Base-by-base conservation (phyloP, 2,888 invertebrate genomes). In the Phania funesta region DNA sequence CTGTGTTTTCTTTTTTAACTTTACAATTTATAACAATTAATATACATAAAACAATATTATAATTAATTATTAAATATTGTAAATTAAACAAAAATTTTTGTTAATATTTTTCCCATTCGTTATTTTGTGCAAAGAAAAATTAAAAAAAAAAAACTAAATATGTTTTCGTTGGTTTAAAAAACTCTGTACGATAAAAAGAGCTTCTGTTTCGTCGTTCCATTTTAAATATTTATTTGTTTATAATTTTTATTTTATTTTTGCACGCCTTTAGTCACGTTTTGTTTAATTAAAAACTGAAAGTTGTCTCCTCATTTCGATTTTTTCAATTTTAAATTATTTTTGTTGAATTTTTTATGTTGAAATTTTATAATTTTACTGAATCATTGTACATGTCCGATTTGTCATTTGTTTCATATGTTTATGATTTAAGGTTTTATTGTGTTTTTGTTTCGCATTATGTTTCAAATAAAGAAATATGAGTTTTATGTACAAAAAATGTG, bases 221-320 rank as follows among this genome's bases (percentile, higher is more conserved):
- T 68, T 64, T 46, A 48, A 38, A 13, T 38, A 11, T 38, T 38
- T 3, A 38, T 38, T 38, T 13, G n/a, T 38, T 13, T n/a, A 38
- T 2, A 38, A 38, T 13, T 75, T 29, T 64, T 32, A 79, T 78
- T 85, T 87, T 62, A 82, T 83, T n/a, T n/a, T 85, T 85, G 84
- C 84, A 85, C 84, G 84, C 83, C 80, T 83, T 77, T 13, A 78
- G 77, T 70, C 65, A 62, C 22, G 3, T 76, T 78, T 22, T 74
- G 76, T 78, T 73, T 82, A 50, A 83, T 79, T 84, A 71, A 84
- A 83, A 82, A 79, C 80, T 75, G 68, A 80, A 83, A 77, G 77
- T 75, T 80, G 78, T 81, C 52, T 68, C 58, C 26, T 54, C 18
- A 64, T 41, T 29, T 18, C 22, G 1, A 29, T 44, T 65, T 54